Percentiles rank a stretch among this genome's conserved stretches.
Evolutionary conservation across 2,113 vertebrate genomes (phyloP).

Genomic region (Rhipidura dahli): DNA sequence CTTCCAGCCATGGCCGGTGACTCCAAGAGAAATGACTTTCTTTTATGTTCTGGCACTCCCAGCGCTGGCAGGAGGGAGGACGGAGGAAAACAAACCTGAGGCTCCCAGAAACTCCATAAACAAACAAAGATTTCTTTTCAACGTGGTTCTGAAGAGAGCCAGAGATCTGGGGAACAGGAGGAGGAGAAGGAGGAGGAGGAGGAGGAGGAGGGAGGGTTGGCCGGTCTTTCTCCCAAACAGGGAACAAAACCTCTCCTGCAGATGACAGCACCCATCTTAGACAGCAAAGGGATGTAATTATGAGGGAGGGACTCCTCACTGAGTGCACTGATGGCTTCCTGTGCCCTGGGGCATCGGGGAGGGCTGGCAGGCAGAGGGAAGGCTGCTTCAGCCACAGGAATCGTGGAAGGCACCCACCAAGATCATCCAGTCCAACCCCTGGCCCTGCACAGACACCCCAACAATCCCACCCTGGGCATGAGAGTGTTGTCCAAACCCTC

Average conservation of each 20-base stretch:
- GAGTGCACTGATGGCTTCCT: neutral
- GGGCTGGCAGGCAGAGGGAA: neutral
- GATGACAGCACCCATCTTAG: neutral
- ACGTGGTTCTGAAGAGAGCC: neutral
- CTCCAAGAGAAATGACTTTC: neutral
- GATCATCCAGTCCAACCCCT: neutral
- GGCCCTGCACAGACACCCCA: neutral
- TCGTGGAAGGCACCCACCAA: neutral
- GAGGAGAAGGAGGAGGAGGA: neutral
- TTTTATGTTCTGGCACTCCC: constrained; percentile 29
- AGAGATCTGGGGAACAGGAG: neutral
- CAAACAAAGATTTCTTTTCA: constrained; percentile 30
- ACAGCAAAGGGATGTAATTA: neutral
- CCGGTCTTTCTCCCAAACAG: neutral
- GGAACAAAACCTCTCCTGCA: neutral
- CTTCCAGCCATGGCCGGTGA: neutral
- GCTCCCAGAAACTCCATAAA: constrained; percentile 37
- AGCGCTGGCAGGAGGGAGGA: neutral
- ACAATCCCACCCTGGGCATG: neutral
- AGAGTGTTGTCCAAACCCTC: accelerated
- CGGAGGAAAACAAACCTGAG: constrained; percentile 6
- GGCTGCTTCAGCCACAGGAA: neutral
- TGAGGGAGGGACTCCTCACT: neutral
- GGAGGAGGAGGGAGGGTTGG: neutral
- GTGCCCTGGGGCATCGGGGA: neutral